Base-by-base conservation (phyloP, 2,113 vertebrate species). In the Aldabrachelys gigantea region DNA sequence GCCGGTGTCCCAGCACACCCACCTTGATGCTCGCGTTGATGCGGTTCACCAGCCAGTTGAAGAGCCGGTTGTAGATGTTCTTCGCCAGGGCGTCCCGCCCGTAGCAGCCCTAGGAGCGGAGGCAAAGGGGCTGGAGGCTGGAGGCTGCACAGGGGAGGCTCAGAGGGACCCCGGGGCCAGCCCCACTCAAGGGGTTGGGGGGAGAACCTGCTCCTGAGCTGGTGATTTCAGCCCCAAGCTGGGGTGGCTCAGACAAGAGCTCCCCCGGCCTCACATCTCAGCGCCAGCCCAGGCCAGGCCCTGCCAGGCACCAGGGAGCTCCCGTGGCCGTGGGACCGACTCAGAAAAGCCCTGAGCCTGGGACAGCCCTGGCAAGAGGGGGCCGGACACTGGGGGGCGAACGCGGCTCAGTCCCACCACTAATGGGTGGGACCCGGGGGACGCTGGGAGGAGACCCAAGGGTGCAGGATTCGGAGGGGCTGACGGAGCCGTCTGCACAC, bases 1-100 rank as follows among this genome's bases (percentile, higher is more conserved):
- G 17, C 2, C 0, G 1, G 41, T 10, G 7, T 16, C 47, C 65
- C 56, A 5, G 31, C 22, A 1, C 1, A 8, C 97, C 96, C 83
- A 98, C 98, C 97, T 98, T 98, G 96, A 99, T 99, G 91, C 98
- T 99, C 90, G 98, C 35, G 3, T 99, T 99, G 97, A 99, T 99
- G 52, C 98, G 97, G 19, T 93, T 96, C 95, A 98, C 98, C 84
- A 99, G 94, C 98, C 98, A 99, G 94, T 98, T 96, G 0, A 99
- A 99, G 49, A 99, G 98, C 21, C 98, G 98, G 82, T 96, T 98
- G 69, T 99, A 99, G 81, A 98, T 96, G 85, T 99, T 99, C 96
- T 99, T 99, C 76, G 98, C 98, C 91, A 99, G 96, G 0, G 98
- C 98, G 0, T 99, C 98, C 17, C 98, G 98, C 8, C 97, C 98